Evolutionary conservation across 92 coral and sea anemone genomes (phyloP), one percentile per base, ranked within the genome.

Genomic region (Heliopora coerulea): DNA sequence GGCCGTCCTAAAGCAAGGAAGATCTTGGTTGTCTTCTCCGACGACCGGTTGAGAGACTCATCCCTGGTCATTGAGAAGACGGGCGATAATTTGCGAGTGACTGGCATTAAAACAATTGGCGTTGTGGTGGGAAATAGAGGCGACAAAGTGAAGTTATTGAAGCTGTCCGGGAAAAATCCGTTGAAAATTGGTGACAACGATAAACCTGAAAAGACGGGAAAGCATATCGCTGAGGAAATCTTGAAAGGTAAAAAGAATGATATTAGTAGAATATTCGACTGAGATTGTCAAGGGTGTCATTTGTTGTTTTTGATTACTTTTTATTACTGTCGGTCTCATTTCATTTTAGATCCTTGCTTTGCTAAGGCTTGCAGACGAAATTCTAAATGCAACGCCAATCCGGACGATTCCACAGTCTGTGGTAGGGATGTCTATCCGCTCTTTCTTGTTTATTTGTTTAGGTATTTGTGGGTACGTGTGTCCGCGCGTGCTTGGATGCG

Each of bases 1-100:
- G 77, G 77, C 20, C 88, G 91, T 39, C 84, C 91, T 8, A 62
- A 82, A 31, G 86, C 88, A 14, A 88, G 84, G 41, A 89, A 33
- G 54, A 17, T 70, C 17, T 58, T 70, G 29, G 49, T 70, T 9
- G 77, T 50, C 23, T 70, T 70, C 42, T 30, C 63, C 24, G 77
- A 70, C 54, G 17, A 32, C 19, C 62, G 60, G n/a, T 30, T 30
- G 50, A 52, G 32, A 20, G 63, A 70, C 27, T 6, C 61, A 11
- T 70, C 77, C 0, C 3, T 25, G 0, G 59, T 32, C 42, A 50
- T 70, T 19, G 26, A 50, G 33, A 31, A 52, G 34, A 35, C 37
- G 23, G 77, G 63, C 1, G 35, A 70, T 31, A 37, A 30, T 24
- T 39, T 70, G 17, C 62, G 50, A 15, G 32, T 30, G 49, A 23